Conservation (phyloP, 2,113 vertebrate species). For the Cnemophilus loriae region DNA sequence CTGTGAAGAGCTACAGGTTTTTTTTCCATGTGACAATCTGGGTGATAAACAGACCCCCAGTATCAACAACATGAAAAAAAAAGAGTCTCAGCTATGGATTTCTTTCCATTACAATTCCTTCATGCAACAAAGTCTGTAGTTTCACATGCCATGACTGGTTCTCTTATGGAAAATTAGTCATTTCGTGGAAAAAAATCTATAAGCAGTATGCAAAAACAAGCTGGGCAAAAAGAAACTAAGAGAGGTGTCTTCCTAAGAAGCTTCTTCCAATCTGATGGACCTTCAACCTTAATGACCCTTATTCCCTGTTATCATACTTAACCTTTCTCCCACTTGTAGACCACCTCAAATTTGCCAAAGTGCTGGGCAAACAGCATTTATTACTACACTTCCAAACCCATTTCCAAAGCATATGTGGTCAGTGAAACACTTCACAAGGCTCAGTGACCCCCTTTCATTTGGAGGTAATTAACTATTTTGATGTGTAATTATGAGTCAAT, state of each 20-base stretch:
- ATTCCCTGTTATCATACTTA: neutral
- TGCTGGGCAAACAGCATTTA: neutral
- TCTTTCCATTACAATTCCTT: neutral
- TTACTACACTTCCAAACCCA: neutral
- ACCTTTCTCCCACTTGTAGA: neutral
- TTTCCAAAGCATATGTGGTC: neutral
- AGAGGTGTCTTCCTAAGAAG: neutral
- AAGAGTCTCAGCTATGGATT: neutral
- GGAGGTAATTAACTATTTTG: neutral
- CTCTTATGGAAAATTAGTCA: neutral
- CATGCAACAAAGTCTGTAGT: neutral
- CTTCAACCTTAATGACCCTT: neutral
- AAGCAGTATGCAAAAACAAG: neutral
- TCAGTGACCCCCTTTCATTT: neutral
- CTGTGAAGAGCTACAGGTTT: neutral
- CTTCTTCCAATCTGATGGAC: neutral
- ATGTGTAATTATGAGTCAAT: neutral
- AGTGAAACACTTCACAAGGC: neutral
- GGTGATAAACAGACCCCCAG: fast-evolving
- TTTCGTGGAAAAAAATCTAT: neutral
- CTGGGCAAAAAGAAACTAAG: neutral
- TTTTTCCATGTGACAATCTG: neutral
- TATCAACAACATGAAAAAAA: neutral
- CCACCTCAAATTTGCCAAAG: neutral
- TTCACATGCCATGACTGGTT: neutral